These are phyloP conservation scores for Apodemia duryi DNA, from an alignment of 2,888 invertebrate species.

Conservation along the genomic window DNA sequence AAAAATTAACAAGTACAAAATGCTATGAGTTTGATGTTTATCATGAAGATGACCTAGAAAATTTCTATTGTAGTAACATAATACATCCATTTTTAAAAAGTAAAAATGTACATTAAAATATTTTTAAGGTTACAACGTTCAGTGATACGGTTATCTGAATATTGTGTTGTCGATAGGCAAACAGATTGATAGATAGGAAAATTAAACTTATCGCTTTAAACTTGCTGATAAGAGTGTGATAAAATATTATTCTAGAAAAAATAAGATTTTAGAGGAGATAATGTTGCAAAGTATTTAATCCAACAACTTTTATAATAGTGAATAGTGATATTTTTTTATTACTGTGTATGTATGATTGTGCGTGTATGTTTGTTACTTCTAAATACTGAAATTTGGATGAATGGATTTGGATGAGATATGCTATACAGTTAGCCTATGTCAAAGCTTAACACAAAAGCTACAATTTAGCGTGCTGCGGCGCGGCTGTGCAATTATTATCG, in stretches of 20 bases:
- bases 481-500: too few species aligned
- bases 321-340: background rate
- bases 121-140: slow-evolving; percentile 10
- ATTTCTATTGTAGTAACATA: background rate
- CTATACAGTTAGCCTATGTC: too few species aligned
- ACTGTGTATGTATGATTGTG: too few species aligned
- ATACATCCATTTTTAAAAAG: background rate
- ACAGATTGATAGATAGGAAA: slow-evolving; percentile 21
- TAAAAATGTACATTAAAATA: slow-evolving; percentile 1
- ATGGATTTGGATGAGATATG: too few species aligned
- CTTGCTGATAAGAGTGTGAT: slow-evolving; percentile 24
- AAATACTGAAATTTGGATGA: too few species aligned
- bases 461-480: too few species aligned
- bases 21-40: background rate
- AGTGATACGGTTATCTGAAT: slow-evolving; percentile 21
- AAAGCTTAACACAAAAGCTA: too few species aligned
- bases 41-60: background rate
- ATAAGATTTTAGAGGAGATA: slow-evolving; percentile 11
- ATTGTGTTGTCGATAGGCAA: slow-evolving; percentile 20
- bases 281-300: background rate
- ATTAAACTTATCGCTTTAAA: slow-evolving; percentile 27
- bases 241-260: slow-evolving; percentile 23
- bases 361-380: too few species aligned
- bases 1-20: background rate
- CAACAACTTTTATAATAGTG: background rate